Evolutionary conservation across 2,888 invertebrate species (phyloP), one percentile per base, ranked within the genome.

Genomic region (Apodemia zela): DNA sequence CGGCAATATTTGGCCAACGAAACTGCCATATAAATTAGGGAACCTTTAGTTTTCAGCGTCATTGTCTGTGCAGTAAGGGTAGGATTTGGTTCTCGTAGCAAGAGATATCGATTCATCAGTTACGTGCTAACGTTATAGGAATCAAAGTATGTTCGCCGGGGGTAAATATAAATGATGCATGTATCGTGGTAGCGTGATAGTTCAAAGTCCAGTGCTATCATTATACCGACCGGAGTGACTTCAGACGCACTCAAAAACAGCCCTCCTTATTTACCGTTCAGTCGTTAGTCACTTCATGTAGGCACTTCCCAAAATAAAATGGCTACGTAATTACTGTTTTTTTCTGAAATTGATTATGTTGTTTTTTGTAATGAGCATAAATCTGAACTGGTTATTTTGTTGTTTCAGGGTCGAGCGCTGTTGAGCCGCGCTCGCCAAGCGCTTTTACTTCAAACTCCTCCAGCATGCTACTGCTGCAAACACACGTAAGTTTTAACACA

Each of bases 381-480:
- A 29, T 67, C 81, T 60, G 42, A 54, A 63, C 64, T 21, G 35
- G 49, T 33, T n/a, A 35, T 59, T 66, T 64, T 59, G 59, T 72
- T 87, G 85, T 92, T 87, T 73, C 89, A 87, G 93, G 93, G 87
- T 92, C 93, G 84, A 93, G 91, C 89, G 89, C 89, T 79, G 78
- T 87, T 81, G 91, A 87, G 81, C 87, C 90, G 87, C 92, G 92
- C 88, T 90, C 90, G 85, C 91, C 93, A 93, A 84, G 92, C 92
- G 87, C 92, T 75, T 89, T 84, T 74, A 75, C 93, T 81, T 84
- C 93, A 78, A 93, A 91, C 83, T 91, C 93, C 81, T 93, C 97
- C 96, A 97, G 97, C 94, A 97, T 97, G 97, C 96, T 97, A 94
- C 96, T 97, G 89, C 94, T 97, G 94, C 97, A 97, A 93, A 96